These are phyloP conservation scores for Diplolepis rosae DNA, from an alignment of 2,888 invertebrate species.

Conservation along the genomic window DNA sequence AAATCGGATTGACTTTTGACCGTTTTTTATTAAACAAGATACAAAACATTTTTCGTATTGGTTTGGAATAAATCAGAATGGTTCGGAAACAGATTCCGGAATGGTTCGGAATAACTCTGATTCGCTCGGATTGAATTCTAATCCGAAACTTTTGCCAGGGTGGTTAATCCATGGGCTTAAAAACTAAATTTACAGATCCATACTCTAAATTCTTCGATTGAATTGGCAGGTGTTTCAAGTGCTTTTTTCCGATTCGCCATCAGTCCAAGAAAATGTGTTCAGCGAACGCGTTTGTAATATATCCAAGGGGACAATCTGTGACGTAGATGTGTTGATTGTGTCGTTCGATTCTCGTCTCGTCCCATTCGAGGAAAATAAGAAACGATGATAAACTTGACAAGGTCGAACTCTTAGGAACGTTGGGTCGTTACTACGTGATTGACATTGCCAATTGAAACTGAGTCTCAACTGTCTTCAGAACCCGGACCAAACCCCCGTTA, in stretches of 20 bases:
- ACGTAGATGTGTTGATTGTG: background rate
- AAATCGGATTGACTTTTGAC: too few species aligned
- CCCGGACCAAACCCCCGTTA: background rate
- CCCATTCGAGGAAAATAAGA: slow-evolving; percentile 21
- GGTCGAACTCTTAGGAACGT: slow-evolving; percentile 35
- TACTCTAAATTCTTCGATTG: too few species aligned
- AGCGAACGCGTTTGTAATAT: background rate
- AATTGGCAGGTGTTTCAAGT: background rate
- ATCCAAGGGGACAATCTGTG: background rate
- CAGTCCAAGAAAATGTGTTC: background rate
- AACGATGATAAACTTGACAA: slow-evolving; percentile 49
- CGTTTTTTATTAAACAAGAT: too few species aligned
- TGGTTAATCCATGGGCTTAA: too few species aligned
- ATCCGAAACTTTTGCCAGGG: too few species aligned
- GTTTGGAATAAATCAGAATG: too few species aligned
- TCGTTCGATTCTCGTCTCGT: slow-evolving; percentile 20
- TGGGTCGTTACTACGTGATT: slow-evolving; percentile 25
- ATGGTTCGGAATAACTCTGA: too few species aligned
- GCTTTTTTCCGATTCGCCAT: slow-evolving; percentile 1
- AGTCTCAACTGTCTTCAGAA: background rate
- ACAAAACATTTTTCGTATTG: too few species aligned
- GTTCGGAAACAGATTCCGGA: too few species aligned
- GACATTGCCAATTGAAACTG: slow-evolving; percentile 39
- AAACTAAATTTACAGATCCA: too few species aligned
- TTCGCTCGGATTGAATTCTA: too few species aligned